Base-by-base conservation (phyloP, 2,888 invertebrate species). In the Aporophyla lueneburgensis region DNA sequence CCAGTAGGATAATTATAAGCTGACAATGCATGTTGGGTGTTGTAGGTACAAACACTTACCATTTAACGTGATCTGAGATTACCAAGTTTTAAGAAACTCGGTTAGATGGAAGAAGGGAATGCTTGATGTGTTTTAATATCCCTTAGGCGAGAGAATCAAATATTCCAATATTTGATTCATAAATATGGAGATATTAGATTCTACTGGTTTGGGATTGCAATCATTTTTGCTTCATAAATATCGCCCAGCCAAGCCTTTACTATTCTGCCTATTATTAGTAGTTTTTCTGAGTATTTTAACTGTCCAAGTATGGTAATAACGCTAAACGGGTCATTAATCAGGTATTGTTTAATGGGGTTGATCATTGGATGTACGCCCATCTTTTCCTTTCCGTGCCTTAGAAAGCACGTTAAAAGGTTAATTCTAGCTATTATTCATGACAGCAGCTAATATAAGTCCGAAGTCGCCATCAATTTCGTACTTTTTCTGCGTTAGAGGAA, bases 121-220 rank as follows among this genome's bases (percentile, higher is more conserved):
- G 56, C 53, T 54, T 80, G 63, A 81, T 72, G 49, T 78, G 46
- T 53, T 83, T 66, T 76, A 80, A 70, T 83, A 83, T 81, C 65
- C 67, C 65, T 66, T 51, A 62, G 68, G 61, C 61, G 5, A 19
- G 33, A 27, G 49, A 80, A 80, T 70, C 74, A 43, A 81, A 81
- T 70, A 74, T 84, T 65, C 61, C 56, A 10, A 70, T 81, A 79
- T 74, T 84, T 63, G 80, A 81, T 80, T 67, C 81, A 81, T 81
- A 81, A 84, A 80, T 84, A 84, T 84, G 84, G 46, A 43, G 66
- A 71, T 74, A 84, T 84, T 84, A 62, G 58, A 84, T 79, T 33
- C 63, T n/a, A 27, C 68, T 67, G 79, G 56, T 65, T 69, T 43
- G 68, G 72, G 78, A 51, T 72, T 59, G 68, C 67, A 83, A 81